Evolutionary conservation across 2,888 invertebrate genomes (phyloP), one percentile per base, ranked within the genome.

Genomic region (Camponotus fellah): DNA sequence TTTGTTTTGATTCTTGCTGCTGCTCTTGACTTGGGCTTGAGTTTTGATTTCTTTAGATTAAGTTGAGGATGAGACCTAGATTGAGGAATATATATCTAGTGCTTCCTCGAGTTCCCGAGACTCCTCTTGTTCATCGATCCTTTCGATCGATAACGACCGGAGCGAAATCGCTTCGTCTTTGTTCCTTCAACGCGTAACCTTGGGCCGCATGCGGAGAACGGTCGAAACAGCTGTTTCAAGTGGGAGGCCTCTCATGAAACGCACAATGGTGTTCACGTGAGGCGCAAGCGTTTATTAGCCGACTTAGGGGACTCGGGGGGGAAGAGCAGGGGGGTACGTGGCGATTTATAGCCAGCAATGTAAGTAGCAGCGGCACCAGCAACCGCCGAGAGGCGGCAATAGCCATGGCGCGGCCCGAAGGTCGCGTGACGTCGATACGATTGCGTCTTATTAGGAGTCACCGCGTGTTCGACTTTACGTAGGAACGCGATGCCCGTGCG

Each of bases 391-490:
- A 68, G 40, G 21, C 75, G 9, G 46, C 79, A 37, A 79, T 60
- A 58, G 75, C 71, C 56, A 34, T 69, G 34, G 56, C 40, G 40
- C 43, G 77, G 86, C 89, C 80, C 92, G 92, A 92, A 93, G 92
- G 92, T 92, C 92, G 85, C 86, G 90, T 88, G 90, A 92, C 91
- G 90, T 89, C 88, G 87, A 86, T 86, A 84, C 85, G 87, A 89
- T 87, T 85, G 86, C 81, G 85, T 83, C 85, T 82, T 76, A 75
- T 88, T 71, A 71, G 76, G 80, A 85, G 83, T 82, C 81, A 71
- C 69, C 62, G 87, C 86, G 86, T 91, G 91, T 91, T 89, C 89
- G 90, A 91, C 91, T 90, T 91, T 82, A 89, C 87, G 83, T 83
- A 85, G 91, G 91, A 91, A 91, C 91, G 90, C 84, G 87, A 86